Base-by-base conservation (phyloP, 2,113 vertebrate genomes). In the Caranx ignobilis region DNA sequence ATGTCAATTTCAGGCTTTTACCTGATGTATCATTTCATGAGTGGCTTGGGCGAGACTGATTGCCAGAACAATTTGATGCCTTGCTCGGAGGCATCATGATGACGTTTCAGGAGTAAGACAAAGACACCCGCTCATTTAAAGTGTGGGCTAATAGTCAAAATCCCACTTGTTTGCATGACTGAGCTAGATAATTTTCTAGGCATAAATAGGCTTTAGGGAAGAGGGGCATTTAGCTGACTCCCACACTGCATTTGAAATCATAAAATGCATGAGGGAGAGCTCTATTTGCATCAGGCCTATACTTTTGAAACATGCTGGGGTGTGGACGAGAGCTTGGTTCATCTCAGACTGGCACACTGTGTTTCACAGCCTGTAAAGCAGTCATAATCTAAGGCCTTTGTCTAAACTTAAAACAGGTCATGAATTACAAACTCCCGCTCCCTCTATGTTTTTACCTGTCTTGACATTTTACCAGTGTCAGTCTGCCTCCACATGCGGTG, bases 241-340 rank as follows among this genome's bases (percentile, higher is more conserved):
- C 87, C 78, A 88, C 90, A 59, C 87, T 82, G 72, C 73, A 68
- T 87, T 84, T 10, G 8, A 61, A 80, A 78, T 78, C 50, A 57
- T 56, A 59, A 81, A 87, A 77, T 43, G 19, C 75, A 39, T n/a
- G 59, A 80, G 70, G n/a, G 50, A 77, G 77, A 77, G 90, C 86
- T 75, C 32, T 74, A 47, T 76, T 86, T 82, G 71, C 88, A 83
- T 83, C 41, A 56, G 64, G 70, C 71, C 31, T 47, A 2, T 67
- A 78, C 79, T 85, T 88, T 79, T 83, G 61, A 80, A 88, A 75
- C 59, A 62, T 68, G 62, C 54, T 54, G 64, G 43, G 68, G 59
- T 52, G 79, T 75, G 65, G 61, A 82, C 19, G n/a, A 85, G 70
- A 68, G 67, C 56, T 35, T 4, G 26, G 26, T 79, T 75, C 61